Percentiles rank a stretch among this genome's conserved stretches.
Evolutionary conservation across 2,113 vertebrate genomes (phyloP).

Genomic region (Nanorana parkeri): DNA sequence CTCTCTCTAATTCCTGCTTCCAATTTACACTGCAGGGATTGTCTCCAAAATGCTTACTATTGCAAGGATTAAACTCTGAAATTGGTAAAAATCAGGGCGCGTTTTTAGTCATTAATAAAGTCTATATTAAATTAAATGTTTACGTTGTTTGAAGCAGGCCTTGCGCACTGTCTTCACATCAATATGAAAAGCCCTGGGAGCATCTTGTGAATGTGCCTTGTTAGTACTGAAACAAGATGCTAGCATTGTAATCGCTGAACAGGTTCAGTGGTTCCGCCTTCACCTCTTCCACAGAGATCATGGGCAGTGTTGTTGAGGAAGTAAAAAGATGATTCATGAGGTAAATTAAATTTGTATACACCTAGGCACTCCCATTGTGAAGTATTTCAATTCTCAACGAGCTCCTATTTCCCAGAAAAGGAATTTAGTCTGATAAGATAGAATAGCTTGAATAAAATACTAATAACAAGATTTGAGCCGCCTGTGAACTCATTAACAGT

Average conservation of each 20-base stretch:
- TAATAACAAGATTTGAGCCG: background rate
- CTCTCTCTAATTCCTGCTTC: constrained; percentile 56
- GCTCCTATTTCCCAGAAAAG: background rate
- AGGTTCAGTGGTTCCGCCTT: background rate
- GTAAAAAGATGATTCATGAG: background rate
- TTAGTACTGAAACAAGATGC: background rate
- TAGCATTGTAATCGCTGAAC: background rate
- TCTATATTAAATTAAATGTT: constrained; percentile 51
- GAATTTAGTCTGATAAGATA: background rate
- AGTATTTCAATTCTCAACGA: background rate
- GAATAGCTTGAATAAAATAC: background rate
- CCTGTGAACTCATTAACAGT: too few species aligned
- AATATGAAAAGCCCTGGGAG: background rate
- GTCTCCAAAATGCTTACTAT: constrained; percentile 35
- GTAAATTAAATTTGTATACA: constrained; percentile 14
- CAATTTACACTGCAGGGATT: constrained; percentile 55
- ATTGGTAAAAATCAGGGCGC: constrained; percentile 32
- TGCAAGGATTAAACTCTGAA: constrained; percentile 42
- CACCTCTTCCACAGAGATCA: constrained; percentile 6
- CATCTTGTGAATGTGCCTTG: background rate
- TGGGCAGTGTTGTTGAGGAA: constrained; percentile 7
- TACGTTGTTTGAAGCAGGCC: constrained; percentile 13
- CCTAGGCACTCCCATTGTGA: constrained; percentile 2
- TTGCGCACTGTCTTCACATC: background rate
- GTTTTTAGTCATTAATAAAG: constrained; percentile 45